Evolutionary conservation across 1,140 invertebrate genomes (phyloP).

Genomic region (Fopius arisanus): DNA sequence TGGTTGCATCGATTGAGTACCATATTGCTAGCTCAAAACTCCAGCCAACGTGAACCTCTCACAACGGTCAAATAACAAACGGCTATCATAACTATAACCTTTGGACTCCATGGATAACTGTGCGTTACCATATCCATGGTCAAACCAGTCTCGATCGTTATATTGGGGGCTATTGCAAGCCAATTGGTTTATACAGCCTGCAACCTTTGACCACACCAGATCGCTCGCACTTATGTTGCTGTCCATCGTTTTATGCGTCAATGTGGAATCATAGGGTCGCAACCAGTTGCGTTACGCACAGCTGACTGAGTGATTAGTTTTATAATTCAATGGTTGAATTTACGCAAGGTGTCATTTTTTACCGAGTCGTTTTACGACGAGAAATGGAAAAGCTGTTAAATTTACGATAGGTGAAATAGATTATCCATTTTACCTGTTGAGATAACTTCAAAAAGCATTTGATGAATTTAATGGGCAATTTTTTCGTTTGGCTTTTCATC

Average conservation of each 20-base stretch:
- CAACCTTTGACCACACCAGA: background rate
- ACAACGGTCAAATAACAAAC: slow-evolving; percentile 32
- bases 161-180: background rate
- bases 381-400: background rate
- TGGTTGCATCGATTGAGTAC: slow-evolving; percentile 22
- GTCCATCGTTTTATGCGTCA: slow-evolving; percentile 7
- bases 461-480: too few relatives aligned
- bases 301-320: background rate
- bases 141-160: background rate
- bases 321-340: background rate
- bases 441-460: too few relatives aligned
- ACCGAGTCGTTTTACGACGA: background rate
- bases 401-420: background rate
- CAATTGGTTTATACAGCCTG: background rate
- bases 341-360: background rate
- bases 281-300: slow-evolving; percentile 22
- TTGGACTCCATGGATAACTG: background rate
- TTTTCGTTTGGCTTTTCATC: too few relatives aligned
- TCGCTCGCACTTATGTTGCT: background rate
- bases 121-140: background rate
- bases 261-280: background rate
- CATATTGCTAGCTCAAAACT: slow-evolving; percentile 17
- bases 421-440: too few relatives aligned
- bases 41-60: background rate
- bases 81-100: slow-evolving; percentile 35